phyloP scores from a whole-genome alignment of 2,113 vertebrate species.

The Oreochromis aureus region DNA sequence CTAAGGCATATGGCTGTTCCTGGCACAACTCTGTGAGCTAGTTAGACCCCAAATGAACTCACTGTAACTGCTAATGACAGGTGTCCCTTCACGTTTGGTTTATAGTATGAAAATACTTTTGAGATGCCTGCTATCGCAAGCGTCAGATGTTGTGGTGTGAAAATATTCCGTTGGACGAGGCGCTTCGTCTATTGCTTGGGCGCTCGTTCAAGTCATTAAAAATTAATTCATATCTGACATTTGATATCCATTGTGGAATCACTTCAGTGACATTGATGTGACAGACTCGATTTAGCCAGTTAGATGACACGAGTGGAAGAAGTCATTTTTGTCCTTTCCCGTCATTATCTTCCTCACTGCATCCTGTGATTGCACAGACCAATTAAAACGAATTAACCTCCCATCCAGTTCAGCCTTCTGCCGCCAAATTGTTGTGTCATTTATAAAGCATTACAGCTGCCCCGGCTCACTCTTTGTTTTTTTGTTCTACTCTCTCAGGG shows the following conservation, averaged over 20 bases:
- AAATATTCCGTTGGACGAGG: background rate
- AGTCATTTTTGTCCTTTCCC: constrained; percentile 39
- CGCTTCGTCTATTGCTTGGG: background rate
- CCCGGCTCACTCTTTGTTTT: constrained; percentile 24
- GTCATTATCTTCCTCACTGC: constrained; percentile 52
- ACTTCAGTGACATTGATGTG: constrained; percentile 50
- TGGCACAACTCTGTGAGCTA: background rate
- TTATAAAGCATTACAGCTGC: constrained; percentile 26
- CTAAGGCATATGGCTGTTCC: background rate
- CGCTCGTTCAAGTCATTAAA: constrained; percentile 34
- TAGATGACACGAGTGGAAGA: constrained; percentile 29
- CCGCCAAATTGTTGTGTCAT: constrained; percentile 47
- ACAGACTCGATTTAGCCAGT: constrained; percentile 58
- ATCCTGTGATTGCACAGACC: constrained; percentile 43
- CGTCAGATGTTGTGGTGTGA: background rate
- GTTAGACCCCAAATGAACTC: constrained; percentile 40
- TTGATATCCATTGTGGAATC: constrained; percentile 51
- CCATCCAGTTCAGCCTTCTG: constrained; percentile 30
- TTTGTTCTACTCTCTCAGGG: constrained; percentile 29
- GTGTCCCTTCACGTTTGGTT: constrained; percentile 46
- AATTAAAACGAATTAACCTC: constrained; percentile 62
- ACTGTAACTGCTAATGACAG: constrained; percentile 56
- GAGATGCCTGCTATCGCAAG: constrained; percentile 15
- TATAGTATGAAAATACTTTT: background rate
- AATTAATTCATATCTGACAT: constrained; percentile 56